phyloP scores from a whole-genome alignment of 2,797 vertebrate species.

The Nannoperca australis region DNA sequence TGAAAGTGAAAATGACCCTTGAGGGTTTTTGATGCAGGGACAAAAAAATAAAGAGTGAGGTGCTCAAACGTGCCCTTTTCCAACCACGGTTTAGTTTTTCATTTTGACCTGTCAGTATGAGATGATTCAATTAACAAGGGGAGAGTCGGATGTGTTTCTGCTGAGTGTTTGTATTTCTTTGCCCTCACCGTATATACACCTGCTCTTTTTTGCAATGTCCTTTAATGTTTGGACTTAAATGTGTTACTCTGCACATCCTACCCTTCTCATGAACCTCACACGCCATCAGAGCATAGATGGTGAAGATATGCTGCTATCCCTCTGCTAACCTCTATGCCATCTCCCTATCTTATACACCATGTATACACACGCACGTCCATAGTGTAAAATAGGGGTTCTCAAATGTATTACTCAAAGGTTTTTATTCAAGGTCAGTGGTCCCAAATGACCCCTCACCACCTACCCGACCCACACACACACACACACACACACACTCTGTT shows the following conservation, averaged over 20 bases:
- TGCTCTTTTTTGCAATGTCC: constrained; percentile 23
- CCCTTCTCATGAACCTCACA: constrained; percentile 8
- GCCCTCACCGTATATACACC: constrained; percentile 9
- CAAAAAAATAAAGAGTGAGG: constrained; percentile 19
- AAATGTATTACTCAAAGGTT: too few species aligned
- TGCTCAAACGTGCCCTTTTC: constrained; percentile 43
- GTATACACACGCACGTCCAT: neutral
- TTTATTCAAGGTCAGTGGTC: too few species aligned
- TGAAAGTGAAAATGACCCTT: constrained; percentile 30
- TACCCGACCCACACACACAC: too few species aligned
- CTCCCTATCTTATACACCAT: neutral
- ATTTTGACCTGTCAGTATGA: constrained; percentile 45
- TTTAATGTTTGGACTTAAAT: constrained; percentile 26
- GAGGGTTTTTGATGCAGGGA: constrained; percentile 19
- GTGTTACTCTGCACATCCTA: constrained; percentile 8
- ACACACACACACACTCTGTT: too few species aligned
- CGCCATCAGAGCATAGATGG: constrained; percentile 6
- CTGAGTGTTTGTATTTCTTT: constrained; percentile 39
- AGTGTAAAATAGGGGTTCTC: neutral
- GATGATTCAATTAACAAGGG: constrained; percentile 43
- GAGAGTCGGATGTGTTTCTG: constrained; percentile 40
- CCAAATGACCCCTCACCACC: too few species aligned
- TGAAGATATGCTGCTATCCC: constrained; percentile 6
- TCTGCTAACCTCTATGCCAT: neutral
- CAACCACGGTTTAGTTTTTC: constrained; percentile 15